Evolutionary conservation across 2,113 vertebrate species (phyloP).

Genomic region (Corythoichthys intestinalis): DNA sequence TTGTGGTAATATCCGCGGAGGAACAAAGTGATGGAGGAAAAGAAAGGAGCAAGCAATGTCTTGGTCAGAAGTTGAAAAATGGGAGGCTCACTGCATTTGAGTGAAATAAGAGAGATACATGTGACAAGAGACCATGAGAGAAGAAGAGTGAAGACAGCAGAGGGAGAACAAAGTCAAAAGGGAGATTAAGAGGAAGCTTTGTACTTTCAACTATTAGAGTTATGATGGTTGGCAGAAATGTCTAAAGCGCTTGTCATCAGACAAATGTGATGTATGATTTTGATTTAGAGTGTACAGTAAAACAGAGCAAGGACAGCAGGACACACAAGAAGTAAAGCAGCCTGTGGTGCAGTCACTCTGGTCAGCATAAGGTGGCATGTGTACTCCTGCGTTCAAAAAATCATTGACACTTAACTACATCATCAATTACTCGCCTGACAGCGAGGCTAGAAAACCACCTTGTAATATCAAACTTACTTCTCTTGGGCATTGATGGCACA

Average conservation of each 20-base stretch:
- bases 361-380: conserved; percentile 1
- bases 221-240: conserved; percentile 49
- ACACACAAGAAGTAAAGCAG: conserved; percentile 1
- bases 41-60: conserved; percentile 21
- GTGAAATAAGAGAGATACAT: conserved; percentile 23
- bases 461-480: conserved; percentile 13
- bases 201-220: conserved; percentile 43
- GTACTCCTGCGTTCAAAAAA: background rate
- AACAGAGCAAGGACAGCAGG: conserved; percentile 37
- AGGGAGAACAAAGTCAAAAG: conserved; percentile 56
- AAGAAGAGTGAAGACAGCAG: conserved; percentile 29
- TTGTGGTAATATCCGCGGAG: conserved; percentile 69
- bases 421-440: conserved; percentile 7
- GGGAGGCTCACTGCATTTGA: conserved; percentile 19
- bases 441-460: conserved; percentile 10
- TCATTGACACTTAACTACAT: conserved; percentile 4
- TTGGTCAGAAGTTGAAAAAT: conserved; percentile 18
- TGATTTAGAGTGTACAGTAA: conserved; percentile 45
- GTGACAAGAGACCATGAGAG: conserved; percentile 43
- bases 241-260: conserved; percentile 53
- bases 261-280: conserved; percentile 57
- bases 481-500: background rate
- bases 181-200: conserved; percentile 54
- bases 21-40: conserved; percentile 16
- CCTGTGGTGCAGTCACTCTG: background rate